These are phyloP conservation scores for Halictus ligatus DNA, from an alignment of 2,888 invertebrate species.

Conservation along the genomic window DNA sequence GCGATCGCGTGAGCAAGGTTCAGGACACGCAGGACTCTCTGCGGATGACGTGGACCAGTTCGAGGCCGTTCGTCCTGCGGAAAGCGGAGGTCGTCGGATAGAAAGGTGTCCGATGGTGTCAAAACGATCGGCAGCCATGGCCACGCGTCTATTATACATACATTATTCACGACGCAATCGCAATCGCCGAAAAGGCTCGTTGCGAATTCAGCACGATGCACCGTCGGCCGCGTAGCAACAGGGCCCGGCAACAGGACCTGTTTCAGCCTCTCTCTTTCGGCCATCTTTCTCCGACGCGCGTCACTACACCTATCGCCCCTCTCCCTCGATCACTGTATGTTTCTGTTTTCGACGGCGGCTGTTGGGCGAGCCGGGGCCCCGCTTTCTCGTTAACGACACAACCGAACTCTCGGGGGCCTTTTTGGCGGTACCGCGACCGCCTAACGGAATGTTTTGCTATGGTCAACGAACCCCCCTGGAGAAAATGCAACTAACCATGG, in stretches of 20 bases:
- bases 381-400: constrained; percentile 70
- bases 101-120: constrained; percentile 45
- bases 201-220: constrained; percentile 81
- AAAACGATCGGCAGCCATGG: constrained; percentile 60
- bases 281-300: constrained; percentile 44
- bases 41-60: constrained; percentile 60
- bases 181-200: constrained; percentile 75
- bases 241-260: constrained; percentile 72
- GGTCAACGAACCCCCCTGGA: constrained; percentile 50
- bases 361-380: constrained; percentile 35
- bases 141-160: constrained; percentile 69
- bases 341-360: constrained; percentile 31
- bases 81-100: constrained; percentile 30
- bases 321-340: constrained; percentile 32
- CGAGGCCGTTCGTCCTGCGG: constrained; percentile 64
- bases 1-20: constrained; percentile 41
- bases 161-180: constrained; percentile 70
- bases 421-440: constrained; percentile 33
- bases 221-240: constrained; percentile 79
- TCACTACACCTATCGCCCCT: constrained; percentile 43
- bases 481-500: background rate
- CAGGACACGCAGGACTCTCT: constrained; percentile 63
- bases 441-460: constrained; percentile 54
- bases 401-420: constrained; percentile 27
- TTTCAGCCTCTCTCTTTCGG: constrained; percentile 62